These are phyloP conservation scores for Pogonomyrmex barbatus DNA, from an alignment of 1,140 invertebrate species.

Conservation along the genomic window DNA sequence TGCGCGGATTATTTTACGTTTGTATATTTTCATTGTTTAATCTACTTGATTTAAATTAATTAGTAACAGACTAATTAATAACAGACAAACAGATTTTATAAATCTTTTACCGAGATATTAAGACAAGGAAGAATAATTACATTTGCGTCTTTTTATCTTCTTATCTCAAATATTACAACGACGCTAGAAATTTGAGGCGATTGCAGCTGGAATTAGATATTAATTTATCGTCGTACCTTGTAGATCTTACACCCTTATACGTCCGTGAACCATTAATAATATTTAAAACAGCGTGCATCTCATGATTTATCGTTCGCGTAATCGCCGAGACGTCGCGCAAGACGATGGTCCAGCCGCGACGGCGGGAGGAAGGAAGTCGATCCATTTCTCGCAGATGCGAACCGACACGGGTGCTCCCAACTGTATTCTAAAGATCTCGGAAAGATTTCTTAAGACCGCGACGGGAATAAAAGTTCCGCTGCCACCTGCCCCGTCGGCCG, in stretches of 20 bases:
- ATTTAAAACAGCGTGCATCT: slow-evolving; percentile 40
- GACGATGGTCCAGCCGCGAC: slow-evolving; percentile 21
- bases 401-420: slow-evolving; percentile 40
- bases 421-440: slow-evolving; percentile 52
- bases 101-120: not conserved
- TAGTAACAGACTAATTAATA: not conserved
- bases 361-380: slow-evolving; percentile 36
- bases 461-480: slow-evolving; percentile 47
- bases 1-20: not conserved
- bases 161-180: not conserved
- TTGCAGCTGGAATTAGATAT: not conserved
- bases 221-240: slow-evolving; percentile 7
- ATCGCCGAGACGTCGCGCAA: not conserved
- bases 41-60: not conserved
- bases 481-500: slow-evolving; percentile 26
- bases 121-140: not conserved
- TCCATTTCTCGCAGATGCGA: slow-evolving; percentile 49
- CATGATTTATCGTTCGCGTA: slow-evolving; percentile 52
- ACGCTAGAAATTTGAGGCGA: not conserved
- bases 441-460: slow-evolving; percentile 46
- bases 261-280: slow-evolving; percentile 28
- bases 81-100: not conserved
- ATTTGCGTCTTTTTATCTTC: not conserved
- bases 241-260: not conserved
- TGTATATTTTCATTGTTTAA: not conserved